These are phyloP conservation scores for Brachypteracias leptosomus DNA, from an alignment of 2,113 vertebrate genomes.

Conservation along the genomic window DNA sequence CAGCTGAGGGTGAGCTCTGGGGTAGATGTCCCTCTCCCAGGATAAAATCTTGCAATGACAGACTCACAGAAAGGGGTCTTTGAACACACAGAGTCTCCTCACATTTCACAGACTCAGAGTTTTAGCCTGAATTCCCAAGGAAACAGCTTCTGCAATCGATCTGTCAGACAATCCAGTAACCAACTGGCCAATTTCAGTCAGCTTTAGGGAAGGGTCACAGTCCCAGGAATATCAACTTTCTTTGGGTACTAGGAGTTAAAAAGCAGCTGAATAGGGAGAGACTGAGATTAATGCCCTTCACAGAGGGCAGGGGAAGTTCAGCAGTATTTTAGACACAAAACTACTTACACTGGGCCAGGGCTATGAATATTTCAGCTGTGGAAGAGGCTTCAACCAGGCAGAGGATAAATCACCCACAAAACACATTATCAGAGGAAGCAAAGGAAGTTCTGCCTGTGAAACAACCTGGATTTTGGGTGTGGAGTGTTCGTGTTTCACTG, in stretches of 20 bases:
- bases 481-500: not conserved
- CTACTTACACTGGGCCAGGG: not conserved
- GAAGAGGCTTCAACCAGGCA: not conserved
- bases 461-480: not conserved
- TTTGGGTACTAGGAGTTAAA: not conserved
- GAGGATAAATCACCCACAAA: not conserved
- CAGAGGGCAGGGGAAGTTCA: not conserved
- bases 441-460: not conserved
- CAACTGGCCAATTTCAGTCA: not conserved
- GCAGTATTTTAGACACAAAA: not conserved
- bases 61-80: not conserved
- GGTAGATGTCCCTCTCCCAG: not conserved
- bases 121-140: not conserved
- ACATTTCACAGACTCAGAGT: not conserved
- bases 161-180: not conserved
- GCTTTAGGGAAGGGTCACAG: not conserved
- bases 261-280: not conserved
- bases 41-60: not conserved
- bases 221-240: constrained; percentile 26
- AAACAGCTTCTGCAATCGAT: not conserved
- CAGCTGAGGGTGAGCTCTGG: not conserved
- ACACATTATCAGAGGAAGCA: not conserved
- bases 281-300: not conserved
- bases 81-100: not conserved
- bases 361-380: not conserved